Conservation (phyloP, 2,888 invertebrate species). For the Lutraria lutraria region DNA sequence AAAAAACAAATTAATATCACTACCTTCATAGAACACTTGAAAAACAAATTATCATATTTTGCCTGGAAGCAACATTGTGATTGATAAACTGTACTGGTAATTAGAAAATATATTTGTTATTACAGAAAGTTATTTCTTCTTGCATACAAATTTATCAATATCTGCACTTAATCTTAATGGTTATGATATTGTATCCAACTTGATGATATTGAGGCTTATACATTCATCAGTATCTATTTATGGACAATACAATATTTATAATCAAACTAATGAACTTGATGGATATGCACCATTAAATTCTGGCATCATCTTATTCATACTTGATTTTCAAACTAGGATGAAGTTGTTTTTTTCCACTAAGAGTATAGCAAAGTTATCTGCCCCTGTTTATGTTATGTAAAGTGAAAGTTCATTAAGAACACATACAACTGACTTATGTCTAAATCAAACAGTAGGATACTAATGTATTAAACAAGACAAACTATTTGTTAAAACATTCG, state of each 20-base stretch:
- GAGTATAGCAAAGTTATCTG: too few relatives aligned
- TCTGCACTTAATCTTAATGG: too few relatives aligned
- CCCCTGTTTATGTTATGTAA: background rate
- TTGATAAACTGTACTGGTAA: background rate
- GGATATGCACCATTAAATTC: background rate
- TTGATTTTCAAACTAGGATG: background rate
- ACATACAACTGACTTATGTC: background rate
- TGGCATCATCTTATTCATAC: background rate
- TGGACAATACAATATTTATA: background rate
- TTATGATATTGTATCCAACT: background rate
- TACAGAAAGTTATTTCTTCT: background rate
- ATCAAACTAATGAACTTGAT: background rate
- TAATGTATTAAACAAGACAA: background rate
- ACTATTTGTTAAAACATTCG: background rate
- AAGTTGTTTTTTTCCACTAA: background rate
- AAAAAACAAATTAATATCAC: background rate
- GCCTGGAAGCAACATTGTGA: background rate
- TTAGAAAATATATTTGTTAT: background rate
- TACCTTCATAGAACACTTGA: background rate
- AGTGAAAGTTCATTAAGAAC: background rate
- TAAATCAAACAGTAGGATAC: background rate
- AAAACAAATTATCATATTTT: slow-evolving; percentile 17
- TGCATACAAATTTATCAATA: background rate
- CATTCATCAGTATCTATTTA: background rate
- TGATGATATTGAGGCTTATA: background rate